Evolutionary conservation across 2,797 vertebrate genomes (phyloP), one percentile per base, ranked within the genome.

Genomic region (Stomatorhinus walkeri): DNA sequence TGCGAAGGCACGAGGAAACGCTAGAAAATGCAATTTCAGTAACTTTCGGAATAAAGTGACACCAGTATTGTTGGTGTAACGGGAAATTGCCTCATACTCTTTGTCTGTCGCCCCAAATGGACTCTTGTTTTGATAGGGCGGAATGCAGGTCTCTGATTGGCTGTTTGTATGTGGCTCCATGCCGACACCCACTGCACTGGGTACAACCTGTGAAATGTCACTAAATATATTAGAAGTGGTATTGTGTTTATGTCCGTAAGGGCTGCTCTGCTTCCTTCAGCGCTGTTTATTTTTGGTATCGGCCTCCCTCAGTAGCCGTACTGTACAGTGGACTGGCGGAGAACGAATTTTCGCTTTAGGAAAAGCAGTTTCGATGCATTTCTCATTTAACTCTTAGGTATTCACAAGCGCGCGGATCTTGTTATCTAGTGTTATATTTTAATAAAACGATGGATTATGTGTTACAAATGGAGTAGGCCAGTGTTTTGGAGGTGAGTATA

Each of bases 221-320:
- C 46, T n/a, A 14, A 28, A 7, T 22, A 12, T 36, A 85, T 85
- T 51, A 28, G 51, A 36, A 46, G 51, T 16, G 32, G 19, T 14
- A 16, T 32, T 46, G 68, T 24, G 36, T 36, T 43, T 89, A 87
- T 40, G 88, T 36, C 81, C 64, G 48, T 81, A 89, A 43, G 46
- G 88, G 87, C 90, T 90, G n/a, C 90, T 81, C 32, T n/a, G 68
- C 88, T 85, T 91, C 91, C 81, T 92, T 92, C 92, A 52, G 52
- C 86, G n/a, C 88, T 0, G 28, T 92, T 94, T 97, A 97, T 97
- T 97, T 97, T 97, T 94, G 96, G 95, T 93, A 87, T 91, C 90
- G 95, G 95, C 95, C 95, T 95, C 95, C 95, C 94, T 93, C 90
- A 88, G 90, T 93, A 92, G 91, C 90, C 93, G 92, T 93, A 90